A percentile compares a stretch with the other conserved stretches of the same genome.
Conservation (phyloP, 2,888 invertebrate genomes). For the Sericinus montela region DNA sequence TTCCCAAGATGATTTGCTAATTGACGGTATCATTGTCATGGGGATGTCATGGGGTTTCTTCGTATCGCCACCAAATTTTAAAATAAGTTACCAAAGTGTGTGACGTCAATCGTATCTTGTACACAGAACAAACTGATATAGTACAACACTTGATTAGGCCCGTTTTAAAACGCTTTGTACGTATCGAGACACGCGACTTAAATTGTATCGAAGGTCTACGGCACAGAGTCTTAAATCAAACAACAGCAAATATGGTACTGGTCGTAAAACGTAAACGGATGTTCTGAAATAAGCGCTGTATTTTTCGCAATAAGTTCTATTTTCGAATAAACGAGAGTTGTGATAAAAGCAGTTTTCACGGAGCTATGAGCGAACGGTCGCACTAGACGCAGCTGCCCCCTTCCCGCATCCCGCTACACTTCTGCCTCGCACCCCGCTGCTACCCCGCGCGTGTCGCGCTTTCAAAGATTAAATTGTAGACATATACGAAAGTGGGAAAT, state of each 20-base stretch:
- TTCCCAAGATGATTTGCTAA: too few relatives aligned
- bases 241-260: neutral
- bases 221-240: conserved; percentile 17
- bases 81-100: too few relatives aligned
- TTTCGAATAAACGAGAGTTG: conserved; percentile 32
- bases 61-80: too few relatives aligned
- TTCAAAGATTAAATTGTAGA: conserved; percentile 39
- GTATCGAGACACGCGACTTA: conserved; percentile 8
- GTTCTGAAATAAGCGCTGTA: conserved; percentile 9
- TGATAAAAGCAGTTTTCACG: conserved; percentile 66
- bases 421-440: conserved; percentile 36
- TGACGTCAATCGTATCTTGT: too few relatives aligned
- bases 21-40: too few relatives aligned
- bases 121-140: too few relatives aligned
- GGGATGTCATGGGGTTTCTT: too few relatives aligned
- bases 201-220: conserved; percentile 8
- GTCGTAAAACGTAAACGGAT: neutral
- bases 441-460: conserved; percentile 69
- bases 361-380: conserved; percentile 56
- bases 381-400: conserved; percentile 73
- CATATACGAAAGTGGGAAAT: neutral
- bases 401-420: conserved; percentile 35
- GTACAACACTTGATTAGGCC: too few relatives aligned
- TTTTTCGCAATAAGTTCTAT: accelerated
- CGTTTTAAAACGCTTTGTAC: conserved; percentile 30